Percentiles rank a stretch among this genome's conserved stretches.
phyloP scores from a whole-genome alignment of 2,888 invertebrate species.

The Hedychridium roseum region DNA sequence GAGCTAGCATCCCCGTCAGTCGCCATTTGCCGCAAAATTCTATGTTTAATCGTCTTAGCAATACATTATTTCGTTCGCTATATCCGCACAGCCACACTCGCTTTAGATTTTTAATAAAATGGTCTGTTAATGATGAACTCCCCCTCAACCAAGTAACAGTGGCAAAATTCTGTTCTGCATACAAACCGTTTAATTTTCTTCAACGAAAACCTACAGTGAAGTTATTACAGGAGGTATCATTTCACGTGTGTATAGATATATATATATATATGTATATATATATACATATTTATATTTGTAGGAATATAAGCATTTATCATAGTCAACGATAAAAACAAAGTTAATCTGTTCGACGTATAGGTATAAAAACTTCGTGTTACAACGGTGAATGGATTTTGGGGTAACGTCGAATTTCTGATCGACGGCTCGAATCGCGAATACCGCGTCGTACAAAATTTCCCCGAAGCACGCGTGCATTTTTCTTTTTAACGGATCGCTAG shows the following conservation, averaged over 20 bases:
- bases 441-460: too few species aligned
- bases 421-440: constrained; percentile 7
- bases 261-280: constrained; percentile 9
- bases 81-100: constrained; percentile 40
- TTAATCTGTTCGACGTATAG: constrained; percentile 13
- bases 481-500: too few species aligned
- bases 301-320: constrained; percentile 15
- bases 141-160: constrained; percentile 14
- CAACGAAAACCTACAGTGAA: constrained; percentile 27
- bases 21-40: constrained; percentile 35
- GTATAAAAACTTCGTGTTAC: constrained; percentile 18
- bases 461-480: too few species aligned
- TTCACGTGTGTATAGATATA: constrained; percentile 22
- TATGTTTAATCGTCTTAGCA: too few species aligned
- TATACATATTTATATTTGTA: constrained; percentile 3
- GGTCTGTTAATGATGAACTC: too few species aligned
- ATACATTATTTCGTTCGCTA: constrained; percentile 26
- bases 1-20: constrained; percentile 29
- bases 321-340: constrained; percentile 31
- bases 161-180: constrained; percentile 12
- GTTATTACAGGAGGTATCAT: constrained; percentile 30
- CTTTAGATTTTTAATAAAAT: too few species aligned
- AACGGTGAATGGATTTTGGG: constrained; percentile 1
- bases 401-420: constrained; percentile 11
- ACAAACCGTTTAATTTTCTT: constrained; percentile 11